These are phyloP conservation scores for Hormiphora californensis DNA, from an alignment of 37 sponge, comb jelly and placozoan genomes.

Conservation along the genomic window DNA sequence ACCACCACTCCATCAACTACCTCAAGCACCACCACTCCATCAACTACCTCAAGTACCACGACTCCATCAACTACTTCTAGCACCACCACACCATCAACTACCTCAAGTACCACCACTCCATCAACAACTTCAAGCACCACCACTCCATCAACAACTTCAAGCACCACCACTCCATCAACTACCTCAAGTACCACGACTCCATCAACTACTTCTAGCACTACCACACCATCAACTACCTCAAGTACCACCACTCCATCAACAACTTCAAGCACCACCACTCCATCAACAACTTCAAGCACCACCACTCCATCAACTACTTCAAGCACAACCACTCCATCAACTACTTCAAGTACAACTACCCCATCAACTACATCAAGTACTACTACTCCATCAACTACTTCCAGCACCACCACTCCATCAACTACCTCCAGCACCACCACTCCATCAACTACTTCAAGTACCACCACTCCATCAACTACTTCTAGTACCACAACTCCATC, in stretches of 20 bases:
- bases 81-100: not conserved
- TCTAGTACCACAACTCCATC: not conserved
- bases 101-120: conserved; percentile 29
- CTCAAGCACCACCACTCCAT: conserved; percentile 20
- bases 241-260: conserved; percentile 21
- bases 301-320: not conserved
- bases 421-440: not conserved
- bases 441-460: not conserved
- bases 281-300: not conserved
- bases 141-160: not conserved
- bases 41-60: conserved; percentile 20
- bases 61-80: not conserved
- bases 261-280: not conserved
- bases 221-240: not conserved
- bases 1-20: conserved; percentile 2
- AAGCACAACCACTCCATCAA: not conserved
- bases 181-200: not conserved
- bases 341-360: not conserved
- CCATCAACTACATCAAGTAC: not conserved
- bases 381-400: not conserved
- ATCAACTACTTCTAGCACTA: conserved; percentile 28
- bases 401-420: not conserved
- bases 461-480: not conserved
- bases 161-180: not conserved
- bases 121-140: not conserved